A percentile compares a stretch with the other conserved stretches of the same genome.
Evolutionary conservation across 2,888 invertebrate genomes (phyloP).

Genomic region (Tholera decimalis): DNA sequence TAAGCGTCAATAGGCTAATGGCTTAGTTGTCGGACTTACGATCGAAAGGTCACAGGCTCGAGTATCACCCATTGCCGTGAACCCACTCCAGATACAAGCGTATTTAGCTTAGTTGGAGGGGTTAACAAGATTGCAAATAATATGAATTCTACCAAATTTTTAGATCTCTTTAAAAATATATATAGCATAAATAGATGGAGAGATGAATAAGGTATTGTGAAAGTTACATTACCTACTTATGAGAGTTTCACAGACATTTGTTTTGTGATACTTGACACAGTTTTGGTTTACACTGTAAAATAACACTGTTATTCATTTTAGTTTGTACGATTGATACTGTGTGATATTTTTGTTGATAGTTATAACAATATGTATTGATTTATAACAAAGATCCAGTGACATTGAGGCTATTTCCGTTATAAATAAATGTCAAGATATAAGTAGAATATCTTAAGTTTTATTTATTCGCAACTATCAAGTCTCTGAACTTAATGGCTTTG

Average conservation of each 20-base stretch:
- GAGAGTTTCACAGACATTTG: background rate
- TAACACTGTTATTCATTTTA: background rate
- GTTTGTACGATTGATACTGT: background rate
- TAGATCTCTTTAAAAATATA: no score
- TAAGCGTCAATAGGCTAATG: no score
- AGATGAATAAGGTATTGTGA: background rate
- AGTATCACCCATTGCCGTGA: no score
- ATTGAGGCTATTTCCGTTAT: background rate
- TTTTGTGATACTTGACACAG: background rate
- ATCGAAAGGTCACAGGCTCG: no score
- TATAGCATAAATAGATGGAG: no score
- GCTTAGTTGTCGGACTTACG: no score
- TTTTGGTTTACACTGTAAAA: slow-evolving; percentile 2
- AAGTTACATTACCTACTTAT: background rate
- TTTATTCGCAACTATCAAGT: background rate
- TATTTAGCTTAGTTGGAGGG: no score
- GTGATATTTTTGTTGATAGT: slow-evolving; percentile 2
- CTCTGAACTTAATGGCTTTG: no score
- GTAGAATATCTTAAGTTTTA: background rate
- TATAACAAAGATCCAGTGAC: background rate
- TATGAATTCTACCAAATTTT: no score
- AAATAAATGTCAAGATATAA: background rate
- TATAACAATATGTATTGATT: background rate
- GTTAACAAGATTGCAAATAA: no score
- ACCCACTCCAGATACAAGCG: no score